Evolutionary conservation across 2,888 invertebrate genomes (phyloP).

Genomic region (Drosophila greeni): DNA sequence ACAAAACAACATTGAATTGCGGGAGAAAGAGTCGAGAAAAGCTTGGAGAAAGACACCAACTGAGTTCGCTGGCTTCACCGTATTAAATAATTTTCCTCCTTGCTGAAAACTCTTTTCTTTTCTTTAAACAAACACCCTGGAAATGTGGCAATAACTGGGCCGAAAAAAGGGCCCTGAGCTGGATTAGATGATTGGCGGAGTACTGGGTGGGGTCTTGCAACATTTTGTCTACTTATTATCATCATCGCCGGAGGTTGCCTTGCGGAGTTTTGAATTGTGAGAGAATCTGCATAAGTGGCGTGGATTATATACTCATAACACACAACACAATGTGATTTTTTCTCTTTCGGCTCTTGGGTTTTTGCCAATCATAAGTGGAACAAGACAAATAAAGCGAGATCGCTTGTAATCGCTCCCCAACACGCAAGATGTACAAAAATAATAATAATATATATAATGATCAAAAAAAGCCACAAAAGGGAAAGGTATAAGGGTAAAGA

Average conservation of each 20-base stretch:
- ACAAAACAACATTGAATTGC: conserved; percentile 16
- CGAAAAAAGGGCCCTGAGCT: conserved; percentile 49
- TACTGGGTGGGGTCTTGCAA: conserved; percentile 38
- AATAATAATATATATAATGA: conserved; percentile 1
- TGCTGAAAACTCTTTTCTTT: conserved; percentile 5
- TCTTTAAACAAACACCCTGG: conserved; percentile 26
- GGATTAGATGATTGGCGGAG: conserved; percentile 58
- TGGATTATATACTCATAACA: conserved; percentile 45
- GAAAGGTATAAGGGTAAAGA: neutral
- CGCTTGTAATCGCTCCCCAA: conserved; percentile 24
- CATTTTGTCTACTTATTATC: conserved; percentile 40
- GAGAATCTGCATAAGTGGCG: conserved; percentile 56
- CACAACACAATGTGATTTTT: conserved; percentile 45
- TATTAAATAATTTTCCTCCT: conserved; percentile 54
- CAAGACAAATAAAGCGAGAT: conserved; percentile 36
- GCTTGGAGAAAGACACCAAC: conserved; percentile 21
- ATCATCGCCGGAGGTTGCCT: conserved; percentile 34
- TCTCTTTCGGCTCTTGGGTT: conserved; percentile 4
- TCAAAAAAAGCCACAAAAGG: neutral
- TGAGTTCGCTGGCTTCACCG: conserved; percentile 32
- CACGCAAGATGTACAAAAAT: conserved; percentile 20
- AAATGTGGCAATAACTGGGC: conserved; percentile 46
- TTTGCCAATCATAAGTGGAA: conserved; percentile 39
- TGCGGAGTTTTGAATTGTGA: conserved; percentile 60
- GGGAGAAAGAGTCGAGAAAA: conserved; percentile 21